Evolutionary conservation across 2,113 vertebrate genomes (phyloP), one percentile per base, ranked within the genome.

Genomic region (Pluvialis apricaria): DNA sequence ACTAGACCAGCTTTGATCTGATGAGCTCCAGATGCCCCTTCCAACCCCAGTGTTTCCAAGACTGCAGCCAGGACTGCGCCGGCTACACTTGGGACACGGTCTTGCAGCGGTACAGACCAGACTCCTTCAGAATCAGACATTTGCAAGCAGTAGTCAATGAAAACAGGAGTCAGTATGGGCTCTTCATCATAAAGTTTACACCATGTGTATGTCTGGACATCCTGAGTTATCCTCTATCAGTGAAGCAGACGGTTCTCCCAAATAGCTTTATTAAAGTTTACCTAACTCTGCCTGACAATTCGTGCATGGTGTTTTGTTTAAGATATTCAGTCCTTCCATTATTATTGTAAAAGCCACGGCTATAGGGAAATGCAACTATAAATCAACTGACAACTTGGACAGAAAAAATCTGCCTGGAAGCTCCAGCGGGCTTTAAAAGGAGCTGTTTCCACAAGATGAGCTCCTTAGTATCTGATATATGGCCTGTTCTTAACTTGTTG

Each of bases 61-160:
- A 19, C 31, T 62, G 51, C 51, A 75, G 68, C 31, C 12, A 13
- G 68, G 42, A 38, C 24, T 62, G 34, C 0, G 0, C 60, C 1
- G 3, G 49, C 72, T 34, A 18, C 24, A 2, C 13, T 13, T 45
- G 45, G 58, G 66, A 36, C n/a, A 36, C 16, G 42, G 71, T 24
- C 28, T 52, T 52, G 58, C 58, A 69, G 68, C 64, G 28, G 24
- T 60, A 19, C 11, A 65, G 75, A 66, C 24, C 70, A 76, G 70
- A 26, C 9, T 38, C 29, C 38, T 38, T n/a, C 61, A 11, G 32
- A 68, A 20, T 38, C 84, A 49, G 60, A 52, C 24, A 47, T 78
- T 9, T 85, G 40, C 58, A 93, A 20, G 31, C 54, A 92, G 57
- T 11, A n/a, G 9, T 25, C 47, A 31, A 4, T 19, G 24, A 51